A percentile compares a stretch with the other conserved stretches of the same genome.
phyloP scores from a whole-genome alignment of 1,140 invertebrate species.

The Temnothorax longispinosus region DNA sequence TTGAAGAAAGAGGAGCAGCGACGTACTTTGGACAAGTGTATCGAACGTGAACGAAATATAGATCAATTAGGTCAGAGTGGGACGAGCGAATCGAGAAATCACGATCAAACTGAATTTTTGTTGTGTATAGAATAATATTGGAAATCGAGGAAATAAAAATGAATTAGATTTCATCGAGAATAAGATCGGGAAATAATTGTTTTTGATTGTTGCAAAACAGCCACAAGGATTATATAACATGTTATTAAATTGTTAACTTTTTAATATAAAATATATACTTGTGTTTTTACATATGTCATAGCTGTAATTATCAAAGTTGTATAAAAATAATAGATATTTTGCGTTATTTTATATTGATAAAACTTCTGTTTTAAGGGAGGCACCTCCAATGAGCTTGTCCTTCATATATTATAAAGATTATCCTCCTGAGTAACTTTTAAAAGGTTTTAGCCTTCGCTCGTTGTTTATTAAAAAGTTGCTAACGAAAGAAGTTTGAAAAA shows the following conservation, averaged over 20 bases:
- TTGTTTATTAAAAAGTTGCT: no score
- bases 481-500: no score
- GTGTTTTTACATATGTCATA: not conserved
- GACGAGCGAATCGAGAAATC: not conserved
- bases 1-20: slow-evolving; percentile 3
- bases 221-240: no score
- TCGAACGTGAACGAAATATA: not conserved
- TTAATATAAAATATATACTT: not conserved
- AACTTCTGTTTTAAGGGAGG: no score
- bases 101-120: not conserved
- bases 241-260: slow-evolving; percentile 16
- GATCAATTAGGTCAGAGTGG: not conserved
- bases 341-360: not conserved
- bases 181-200: not conserved
- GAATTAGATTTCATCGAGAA: not conserved
- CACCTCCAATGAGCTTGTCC: no score
- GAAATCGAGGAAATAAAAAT: not conserved
- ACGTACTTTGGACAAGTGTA: not conserved
- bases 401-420: no score
- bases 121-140: not conserved
- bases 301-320: not conserved
- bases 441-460: no score
- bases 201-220: not conserved
- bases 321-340: slow-evolving; percentile 1
- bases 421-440: no score